Base-by-base conservation (phyloP, 2,888 invertebrate species). In the Bibio marci region DNA sequence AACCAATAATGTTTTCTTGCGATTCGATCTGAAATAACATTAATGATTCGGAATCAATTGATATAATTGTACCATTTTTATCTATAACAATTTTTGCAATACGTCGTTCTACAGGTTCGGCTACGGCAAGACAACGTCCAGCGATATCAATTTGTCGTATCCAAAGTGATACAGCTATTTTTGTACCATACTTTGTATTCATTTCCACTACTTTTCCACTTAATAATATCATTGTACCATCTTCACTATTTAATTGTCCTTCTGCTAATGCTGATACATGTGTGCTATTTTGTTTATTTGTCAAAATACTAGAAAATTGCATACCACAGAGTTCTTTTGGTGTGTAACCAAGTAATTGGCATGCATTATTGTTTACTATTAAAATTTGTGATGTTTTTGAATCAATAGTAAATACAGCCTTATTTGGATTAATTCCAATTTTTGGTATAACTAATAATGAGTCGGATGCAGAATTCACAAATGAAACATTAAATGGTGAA, bases 121-220 rank as follows among this genome's bases (percentile, higher is more conserved):
- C 75, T 17, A 67, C 65, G 7, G 75, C 74, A 40, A 77, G 59
- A 49, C 75, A 75, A 1, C 75, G 67, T 0, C 70, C 65, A 41
- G 69, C 70, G 38, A 54, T 62, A 47, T 70, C 70, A 43, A 71
- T 52, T 47, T 70, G 70, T 19, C 70, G 55, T 38, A 76, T 69
- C 76, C 76, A 77, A 14, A 77, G 55, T 0, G 76, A 76, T 1
- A 76, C 74, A 44, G 76, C 73, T 3, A 75, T 62, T 2, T 66
- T 59, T 3, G 60, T 55, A 2, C 71, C 70, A 42, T 64, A 64
- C 46, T 70, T 71, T 18, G 69, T 64, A 28, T 70, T 51, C 39
- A 75, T 64, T 56, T 77, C 76, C 36, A 76, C 71, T 48, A 76
- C 73, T 67, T 74, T 75, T 39, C 76, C 76, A 51, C 73, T 71